phyloP scores from a whole-genome alignment of 2,888 invertebrate species.

The Corythucha ciliata region DNA sequence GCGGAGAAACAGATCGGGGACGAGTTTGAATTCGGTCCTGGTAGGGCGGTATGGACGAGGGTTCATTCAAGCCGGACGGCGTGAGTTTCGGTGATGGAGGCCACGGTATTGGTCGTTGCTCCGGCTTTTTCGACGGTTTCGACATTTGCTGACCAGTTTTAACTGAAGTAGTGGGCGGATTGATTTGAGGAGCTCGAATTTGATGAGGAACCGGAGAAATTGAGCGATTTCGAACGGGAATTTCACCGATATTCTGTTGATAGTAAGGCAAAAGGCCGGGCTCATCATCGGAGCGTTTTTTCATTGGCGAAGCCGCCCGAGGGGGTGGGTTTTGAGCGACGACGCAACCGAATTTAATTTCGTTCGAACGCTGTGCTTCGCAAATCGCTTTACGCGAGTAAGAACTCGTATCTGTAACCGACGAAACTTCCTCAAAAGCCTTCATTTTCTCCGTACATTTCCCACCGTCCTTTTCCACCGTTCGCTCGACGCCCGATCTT shows the following conservation, averaged over 20 bases:
- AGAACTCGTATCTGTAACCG: not conserved
- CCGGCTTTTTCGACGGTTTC: slow-evolving; percentile 10
- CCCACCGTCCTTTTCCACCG: slow-evolving; percentile 18
- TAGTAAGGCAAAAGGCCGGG: slow-evolving; percentile 71
- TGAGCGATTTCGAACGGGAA: slow-evolving; percentile 29
- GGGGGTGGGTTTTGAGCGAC: slow-evolving; percentile 21
- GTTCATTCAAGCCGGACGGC: too few relatives aligned
- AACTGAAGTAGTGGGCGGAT: slow-evolving; percentile 13
- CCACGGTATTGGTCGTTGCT: slow-evolving; percentile 3
- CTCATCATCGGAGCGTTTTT: slow-evolving; percentile 46
- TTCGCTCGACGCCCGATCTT: slow-evolving; percentile 20
- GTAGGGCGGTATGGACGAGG: too few relatives aligned
- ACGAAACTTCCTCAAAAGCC: slow-evolving; percentile 7
- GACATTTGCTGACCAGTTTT: slow-evolving; percentile 15
- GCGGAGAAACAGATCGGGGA: too few relatives aligned
- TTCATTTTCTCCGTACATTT: slow-evolving; percentile 19
- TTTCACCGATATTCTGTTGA: slow-evolving; percentile 44
- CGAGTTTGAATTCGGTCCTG: too few relatives aligned
- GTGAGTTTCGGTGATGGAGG: too few relatives aligned
- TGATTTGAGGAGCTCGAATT: slow-evolving; percentile 29
- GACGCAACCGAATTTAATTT: slow-evolving; percentile 15
- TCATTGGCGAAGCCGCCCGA: not conserved
- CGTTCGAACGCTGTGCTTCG: slow-evolving; percentile 8
- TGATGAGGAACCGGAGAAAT: slow-evolving; percentile 31
- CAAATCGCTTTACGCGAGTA: slow-evolving; percentile 1